Evolutionary conservation across 2,113 vertebrate genomes (phyloP), one percentile per base, ranked within the genome.

Genomic region (Dolichotis patagonum): DNA sequence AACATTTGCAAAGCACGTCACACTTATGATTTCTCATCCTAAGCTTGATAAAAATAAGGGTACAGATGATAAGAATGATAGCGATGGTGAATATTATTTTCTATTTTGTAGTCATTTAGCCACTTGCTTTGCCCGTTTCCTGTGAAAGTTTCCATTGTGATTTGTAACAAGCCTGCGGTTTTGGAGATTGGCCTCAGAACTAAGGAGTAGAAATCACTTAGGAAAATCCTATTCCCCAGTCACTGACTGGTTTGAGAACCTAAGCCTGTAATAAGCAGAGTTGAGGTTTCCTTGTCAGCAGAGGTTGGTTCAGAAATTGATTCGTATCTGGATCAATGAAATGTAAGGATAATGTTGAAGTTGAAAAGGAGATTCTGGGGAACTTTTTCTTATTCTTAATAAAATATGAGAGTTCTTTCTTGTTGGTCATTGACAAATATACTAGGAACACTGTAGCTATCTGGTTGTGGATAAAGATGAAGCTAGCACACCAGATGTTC

Each of bases 1-100:
- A 52, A 30, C 24, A 91, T 91, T 73, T 60, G 20, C 35, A n/a
- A 97, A 96, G 62, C 83, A 73, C 56, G 73, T 88, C 19, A 91
- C 22, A 63, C 7, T 3, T 58, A n/a, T n/a, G 8, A 43, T 30
- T 94, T 88, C 88, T 91, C 90, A 30, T 56, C 14, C 81, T 49
- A 84, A 28, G 12, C 82, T 12, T 35, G 65, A 56, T 38, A 62
- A 94, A 94, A 52, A 58, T 38, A 81, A 94, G 75, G 10, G 24
- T 41, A 41, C 63, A 56, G 60, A 30, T 78, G 35, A 63, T 89
- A 81, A 49, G 1, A 43, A 65, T 85, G 60, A 41, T 78, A 43
- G n/a, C 38, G 19, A 78, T 60, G 90, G 19, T 19, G 30, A 41
- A 22, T 78, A n/a, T 56, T 62, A 60, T 77, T 94, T 56, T 71